Evolutionary conservation across 2,113 vertebrate species (phyloP), one percentile per base, ranked within the genome.

Genomic region (Alligator mississippiensis): DNA sequence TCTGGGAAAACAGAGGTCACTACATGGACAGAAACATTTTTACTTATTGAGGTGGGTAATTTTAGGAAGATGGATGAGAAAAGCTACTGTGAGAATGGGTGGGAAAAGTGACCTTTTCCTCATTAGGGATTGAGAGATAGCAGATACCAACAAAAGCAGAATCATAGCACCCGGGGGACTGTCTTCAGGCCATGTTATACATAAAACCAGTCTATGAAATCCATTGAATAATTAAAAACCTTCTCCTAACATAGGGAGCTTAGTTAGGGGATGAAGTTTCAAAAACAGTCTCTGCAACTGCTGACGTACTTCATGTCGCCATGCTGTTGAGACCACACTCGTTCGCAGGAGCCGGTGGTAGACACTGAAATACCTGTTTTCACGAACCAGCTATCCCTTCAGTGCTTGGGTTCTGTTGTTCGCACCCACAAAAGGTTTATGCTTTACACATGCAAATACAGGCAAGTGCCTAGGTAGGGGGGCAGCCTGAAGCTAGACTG

Each of bases 41-140:
- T 64, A n/a, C 55, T 88, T 86, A 25, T 17, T 89, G 89, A 94
- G 82, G 22, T 66, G 83, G 82, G 54, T 30, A 92, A 57, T 94
- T 96, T 92, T 82, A 89, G 58, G 80, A 92, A 95, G 87, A 90
- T 90, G 70, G 90, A 25, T 59, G 62, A 90, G 87, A 94, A 79
- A 25, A 82, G 28, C 77, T 86, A 38, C 1, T 30, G n/a, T 81
- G 70, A 61, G 79, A 63, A 22, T 82, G 77, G 30, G 54, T 63
- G 18, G 76, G 54, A 58, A 74, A 92, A 92, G 80, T 47, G 60
- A 94, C 74, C 59, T 86, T 77, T 78, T 87, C 62, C 72, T 63
- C 82, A n/a, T 55, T 79, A 55, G 63, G 3, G 4, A 57, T 2
- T 77, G 75, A 88, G 58, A 82, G 55, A 58, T 62, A 55, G 12